A percentile compares a stretch with the other conserved stretches of the same genome.
Conservation (phyloP, 1,140 invertebrate genomes). For the Neotoxoptera formosana region DNA sequence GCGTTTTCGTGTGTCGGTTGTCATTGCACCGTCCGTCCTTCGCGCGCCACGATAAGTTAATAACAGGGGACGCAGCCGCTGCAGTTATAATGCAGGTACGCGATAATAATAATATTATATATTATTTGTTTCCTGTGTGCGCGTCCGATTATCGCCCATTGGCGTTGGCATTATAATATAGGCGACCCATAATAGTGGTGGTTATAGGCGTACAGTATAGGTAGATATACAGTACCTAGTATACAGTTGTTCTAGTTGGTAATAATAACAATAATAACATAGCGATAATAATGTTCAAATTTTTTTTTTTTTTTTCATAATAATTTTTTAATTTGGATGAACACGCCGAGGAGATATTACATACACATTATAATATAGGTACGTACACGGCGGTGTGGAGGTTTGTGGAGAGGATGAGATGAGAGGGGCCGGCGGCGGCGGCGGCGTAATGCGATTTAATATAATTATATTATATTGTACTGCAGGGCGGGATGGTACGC, state of each 20-base stretch:
- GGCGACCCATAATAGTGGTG: neutral
- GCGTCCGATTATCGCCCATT: slow-evolving; percentile 34
- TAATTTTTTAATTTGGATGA: slow-evolving; percentile 12
- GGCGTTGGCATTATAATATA: neutral
- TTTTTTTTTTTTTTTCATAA: neutral
- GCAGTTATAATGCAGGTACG: neutral
- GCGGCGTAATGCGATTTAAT: neutral
- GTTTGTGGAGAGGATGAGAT: neutral
- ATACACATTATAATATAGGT: no score
- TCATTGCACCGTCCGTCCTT: slow-evolving; percentile 11
- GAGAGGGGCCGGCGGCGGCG: neutral
- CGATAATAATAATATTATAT: neutral
- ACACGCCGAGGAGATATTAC: neutral
- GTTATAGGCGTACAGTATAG: neutral
- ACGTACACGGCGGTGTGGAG: neutral
- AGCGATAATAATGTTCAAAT: slow-evolving; percentile 24
- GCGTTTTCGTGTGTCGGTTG: neutral
- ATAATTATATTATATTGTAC: slow-evolving; percentile 38
- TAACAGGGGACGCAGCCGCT: neutral
- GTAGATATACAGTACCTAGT: no score
- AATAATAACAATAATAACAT: slow-evolving; percentile 9
- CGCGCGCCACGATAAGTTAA: slow-evolving; percentile 9
- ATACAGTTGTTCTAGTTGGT: neutral
- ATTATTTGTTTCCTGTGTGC: neutral
- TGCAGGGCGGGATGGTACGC: neutral